Evolutionary conservation across 1,140 invertebrate species (phyloP), one percentile per base, ranked within the genome.

Genomic region (Hermatobates lingyangjiaoensis): DNA sequence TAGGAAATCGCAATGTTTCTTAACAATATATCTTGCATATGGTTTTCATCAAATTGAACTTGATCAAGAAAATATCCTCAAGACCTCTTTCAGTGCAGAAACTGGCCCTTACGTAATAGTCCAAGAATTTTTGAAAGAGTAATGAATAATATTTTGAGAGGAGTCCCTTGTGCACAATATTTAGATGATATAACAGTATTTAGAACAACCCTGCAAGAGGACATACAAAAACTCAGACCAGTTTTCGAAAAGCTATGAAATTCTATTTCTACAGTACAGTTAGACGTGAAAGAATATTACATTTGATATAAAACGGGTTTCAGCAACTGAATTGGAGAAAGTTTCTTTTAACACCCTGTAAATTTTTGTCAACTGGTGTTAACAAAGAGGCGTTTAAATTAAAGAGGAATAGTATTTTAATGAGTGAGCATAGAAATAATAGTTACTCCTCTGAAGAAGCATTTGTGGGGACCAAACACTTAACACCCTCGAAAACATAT

Each of bases 151-250:
- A 63, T 62, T 18, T 51, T 63, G 27, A 58, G 62, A 52, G 59
- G 60, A 15, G 53, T 51, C 24, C 48, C 57, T 45, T 62, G 62
- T 54, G 58, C 64, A 44, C 61, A 66, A 1, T 71, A 69, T 45
- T 42, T 69, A 20, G 69, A 71, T 48, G 66, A 70, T 50, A 61
- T 68, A 3, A 52, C 70, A 12, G 49, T 69, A 4, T 69, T 58
- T 44, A 56, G 57, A 1, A 55, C 46, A n/a, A 61, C 59, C 20
- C 51, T 71, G 26, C 55, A 65, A 53, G 50, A 64, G 60, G 62
- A 54, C 38, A 28, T 20, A 2, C 18, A 27, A 65, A 48, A 50
- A 55, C 48, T 67, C 27, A 47, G 45, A 45, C 51, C 61, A 52
- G 61, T 71, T 2, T 68, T 71, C 44, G 38, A 60, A 55, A 58